phyloP scores from a whole-genome alignment of 2,113 vertebrate species.

The Pampusana beccarii region DNA sequence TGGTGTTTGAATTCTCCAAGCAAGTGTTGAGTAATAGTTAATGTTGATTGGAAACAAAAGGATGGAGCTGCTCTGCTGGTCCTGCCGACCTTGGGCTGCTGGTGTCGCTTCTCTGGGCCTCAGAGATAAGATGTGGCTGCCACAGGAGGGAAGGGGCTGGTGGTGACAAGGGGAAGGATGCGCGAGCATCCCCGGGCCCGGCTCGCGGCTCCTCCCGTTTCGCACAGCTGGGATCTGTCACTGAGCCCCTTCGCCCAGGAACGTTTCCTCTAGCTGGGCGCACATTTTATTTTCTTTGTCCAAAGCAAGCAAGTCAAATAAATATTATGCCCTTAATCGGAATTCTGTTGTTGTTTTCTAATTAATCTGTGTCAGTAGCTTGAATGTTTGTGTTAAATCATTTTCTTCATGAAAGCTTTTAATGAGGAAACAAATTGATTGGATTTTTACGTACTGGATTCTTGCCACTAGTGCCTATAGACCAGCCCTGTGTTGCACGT shows the following conservation, averaged over 20 bases:
- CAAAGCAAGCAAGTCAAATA: slow-evolving; percentile 47
- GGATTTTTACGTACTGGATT: slow-evolving; percentile 59
- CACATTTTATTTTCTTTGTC: background rate
- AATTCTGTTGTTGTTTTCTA: slow-evolving; percentile 62
- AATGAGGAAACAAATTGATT: slow-evolving; percentile 68
- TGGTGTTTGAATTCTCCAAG: background rate
- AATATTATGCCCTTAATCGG: slow-evolving; percentile 59
- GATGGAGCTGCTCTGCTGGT: background rate
- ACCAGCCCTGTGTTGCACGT: slow-evolving; percentile 39
- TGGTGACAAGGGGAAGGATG: background rate
- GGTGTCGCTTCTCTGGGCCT: background rate
- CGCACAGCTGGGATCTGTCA: background rate
- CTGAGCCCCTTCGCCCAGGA: background rate
- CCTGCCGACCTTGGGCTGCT: background rate
- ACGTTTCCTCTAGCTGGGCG: background rate
- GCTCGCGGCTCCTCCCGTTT: background rate
- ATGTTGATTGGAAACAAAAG: background rate
- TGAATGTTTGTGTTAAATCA: slow-evolving; percentile 64
- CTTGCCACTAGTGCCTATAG: slow-evolving; percentile 48
- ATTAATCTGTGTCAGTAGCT: slow-evolving; percentile 66
- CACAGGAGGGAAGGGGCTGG: accelerated
- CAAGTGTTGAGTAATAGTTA: background rate
- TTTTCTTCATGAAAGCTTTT: slow-evolving; percentile 74
- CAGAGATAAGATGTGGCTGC: background rate
- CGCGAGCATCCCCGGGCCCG: background rate